Evolutionary conservation across 2,797 vertebrate genomes (phyloP), one percentile per base, ranked within the genome.

Genomic region (Chanos chanos): DNA sequence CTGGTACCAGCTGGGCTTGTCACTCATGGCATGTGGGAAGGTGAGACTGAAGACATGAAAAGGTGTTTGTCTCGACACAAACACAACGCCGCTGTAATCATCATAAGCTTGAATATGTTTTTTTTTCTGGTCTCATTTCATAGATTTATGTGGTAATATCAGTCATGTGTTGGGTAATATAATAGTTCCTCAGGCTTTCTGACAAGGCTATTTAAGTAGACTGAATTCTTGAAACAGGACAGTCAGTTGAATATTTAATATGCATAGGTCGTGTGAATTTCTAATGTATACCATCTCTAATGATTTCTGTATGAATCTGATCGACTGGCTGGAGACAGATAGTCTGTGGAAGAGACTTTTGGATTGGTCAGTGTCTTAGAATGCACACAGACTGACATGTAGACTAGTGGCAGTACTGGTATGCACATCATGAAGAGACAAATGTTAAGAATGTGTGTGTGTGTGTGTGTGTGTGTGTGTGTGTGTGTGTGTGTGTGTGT

Each of bases 1-100:
- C 41, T 98, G 95, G 95, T 94, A 96, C 81, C 96, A 99, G 82
- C 84, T 99, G 82, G 96, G 94, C 65, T 81, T 99, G 77, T 96
- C 96, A 70, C 94, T 99, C 92, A 90, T 97, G 81, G 91, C 94
- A 4, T 91, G 94, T 27, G 92, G 94, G 68, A 98, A 97, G 95
- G 96, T 99, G 89, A 95, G 93, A 52, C 85, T 12, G 30, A 9
- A 31, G 27, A 19, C 34, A 7, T 8, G 3, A 30, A 30, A 7
- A 10, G 6, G 16, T 33, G 33, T 33, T n/a, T n/a, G n/a, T n/a
- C n/a, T n/a, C n/a, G n/a, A n/a, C n/a, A n/a, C n/a, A n/a, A n/a
- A n/a, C n/a, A n/a, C n/a, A n/a, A n/a, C n/a, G n/a, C n/a, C n/a
- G n/a, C n/a, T n/a, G n/a, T n/a, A n/a, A n/a, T n/a, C n/a, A n/a